phyloP scores from a whole-genome alignment of 2,797 vertebrate species.

The Peromyscus attwateri region DNA sequence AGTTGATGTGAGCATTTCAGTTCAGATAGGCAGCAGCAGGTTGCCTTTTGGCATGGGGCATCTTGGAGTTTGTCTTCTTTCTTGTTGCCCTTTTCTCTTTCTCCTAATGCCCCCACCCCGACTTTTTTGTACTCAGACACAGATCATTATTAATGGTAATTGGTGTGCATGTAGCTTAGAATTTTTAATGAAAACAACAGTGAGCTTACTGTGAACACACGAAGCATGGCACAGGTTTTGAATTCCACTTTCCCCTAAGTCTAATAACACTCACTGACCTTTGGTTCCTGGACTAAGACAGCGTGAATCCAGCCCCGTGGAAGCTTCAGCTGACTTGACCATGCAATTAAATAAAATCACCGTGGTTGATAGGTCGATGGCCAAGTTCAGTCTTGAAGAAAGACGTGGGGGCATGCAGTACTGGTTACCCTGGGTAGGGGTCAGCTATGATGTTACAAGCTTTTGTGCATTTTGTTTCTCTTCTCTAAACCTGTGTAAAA shows the following conservation, averaged over 20 bases:
- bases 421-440: not conserved
- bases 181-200: constrained; percentile 16
- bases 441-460: not conserved
- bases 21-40: not conserved
- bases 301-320: not conserved
- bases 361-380: not conserved
- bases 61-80: not conserved
- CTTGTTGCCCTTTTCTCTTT: not conserved
- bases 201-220: constrained; percentile 32
- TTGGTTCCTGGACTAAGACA: not conserved
- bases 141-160: not conserved
- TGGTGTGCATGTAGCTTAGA: not conserved
- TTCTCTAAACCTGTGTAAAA: not conserved
- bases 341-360: not conserved
- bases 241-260: not conserved
- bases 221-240: not conserved
- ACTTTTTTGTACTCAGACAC: not conserved
- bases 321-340: not conserved
- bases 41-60: not conserved
- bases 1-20: not conserved
- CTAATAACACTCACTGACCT: not conserved
- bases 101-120: no score
- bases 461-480: not conserved
- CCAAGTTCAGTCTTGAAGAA: not conserved
- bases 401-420: not conserved